Evolutionary conservation across 1,140 invertebrate species (phyloP).

Genomic region (Campoletis sonorensis): DNA sequence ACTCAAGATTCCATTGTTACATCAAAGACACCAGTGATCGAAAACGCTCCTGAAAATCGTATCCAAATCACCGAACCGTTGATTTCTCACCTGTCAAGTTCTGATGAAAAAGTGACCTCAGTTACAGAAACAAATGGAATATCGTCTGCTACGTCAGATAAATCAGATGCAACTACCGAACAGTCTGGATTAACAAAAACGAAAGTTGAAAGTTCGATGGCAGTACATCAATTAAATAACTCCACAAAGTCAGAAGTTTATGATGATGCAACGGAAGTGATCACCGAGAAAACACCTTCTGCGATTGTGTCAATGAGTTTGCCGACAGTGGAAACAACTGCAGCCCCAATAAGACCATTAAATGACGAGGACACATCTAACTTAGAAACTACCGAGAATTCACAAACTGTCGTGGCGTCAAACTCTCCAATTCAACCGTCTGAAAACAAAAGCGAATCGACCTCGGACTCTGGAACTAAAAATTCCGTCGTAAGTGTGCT

Average conservation of each 20-base stretch:
- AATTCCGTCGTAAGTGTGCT: not conserved
- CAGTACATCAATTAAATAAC: constrained; percentile 47
- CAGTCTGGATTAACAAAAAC: constrained; percentile 11
- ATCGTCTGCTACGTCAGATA: not conserved
- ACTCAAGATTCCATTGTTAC: not conserved
- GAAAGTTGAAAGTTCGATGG: not conserved
- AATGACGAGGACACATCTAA: constrained; percentile 27
- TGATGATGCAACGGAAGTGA: constrained; percentile 59
- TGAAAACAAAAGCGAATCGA: not conserved
- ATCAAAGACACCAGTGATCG: not conserved
- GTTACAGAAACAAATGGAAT: constrained; percentile 26
- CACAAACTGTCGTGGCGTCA: constrained; percentile 23
- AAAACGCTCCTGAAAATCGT: not conserved
- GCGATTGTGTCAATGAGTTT: constrained; percentile 58
- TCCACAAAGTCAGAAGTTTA: constrained; percentile 56
- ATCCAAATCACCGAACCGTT: not conserved
- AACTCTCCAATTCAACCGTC: constrained; percentile 3
- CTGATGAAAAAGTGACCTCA: not conserved
- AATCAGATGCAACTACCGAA: constrained; percentile 39
- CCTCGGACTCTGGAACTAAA: not conserved
- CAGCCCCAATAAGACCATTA: not conserved
- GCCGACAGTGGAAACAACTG: constrained; percentile 53
- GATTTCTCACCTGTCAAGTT: not conserved
- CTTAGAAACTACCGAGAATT: constrained; percentile 2
- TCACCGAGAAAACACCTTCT: constrained; percentile 51